Base-by-base conservation (phyloP, 2,888 invertebrate species). In the Lasius platythorax region DNA sequence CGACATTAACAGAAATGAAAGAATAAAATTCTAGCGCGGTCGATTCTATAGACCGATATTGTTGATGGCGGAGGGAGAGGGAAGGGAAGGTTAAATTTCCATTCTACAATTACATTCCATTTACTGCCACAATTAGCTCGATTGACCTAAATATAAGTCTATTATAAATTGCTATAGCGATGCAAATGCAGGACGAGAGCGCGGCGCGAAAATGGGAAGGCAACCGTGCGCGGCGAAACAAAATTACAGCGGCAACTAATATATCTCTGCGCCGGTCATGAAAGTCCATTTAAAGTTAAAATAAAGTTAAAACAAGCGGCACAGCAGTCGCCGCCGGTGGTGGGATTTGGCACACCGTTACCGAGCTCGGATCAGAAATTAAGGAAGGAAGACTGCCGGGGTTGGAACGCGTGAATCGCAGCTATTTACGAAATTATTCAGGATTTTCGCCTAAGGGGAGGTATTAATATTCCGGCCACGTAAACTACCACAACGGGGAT, bases 351-450 rank as follows among this genome's bases (percentile, higher is more conserved):
- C 46, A 61, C 58, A 56, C 76, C 33, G 67, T 50, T 83, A 84
- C 58, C 66, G 64, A 50, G 63, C 46, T 28, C n/a, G 56, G 30
- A 83, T 68, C 50, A 82, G 81, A 83, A 79, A 72, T 72, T n/a
- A 72, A 78, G 58, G 76, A 67, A 75, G 40, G 58, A 70, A 82
- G 53, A 70, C 75, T 61, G 78, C 82, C 83, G 33, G 43, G 43
- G 40, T 15, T 37, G 68, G 12, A 9, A 66, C 72, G 76, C 46
- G 85, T 37, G 83, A 86, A 85, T 88, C 84, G 83, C 50, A 56
- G 84, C 82, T 83, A 84, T 89, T 89, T 86, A 87, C 84, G 68
- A 85, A 90, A 88, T 88, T 87, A 87, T 87, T 85, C 87, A 61
- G 63, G 63, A 67, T 58, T 72, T 61, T 79, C 11, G 8, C 75